Evolutionary conservation across 2,797 vertebrate genomes (phyloP), one percentile per base, ranked within the genome.

Genomic region (Tapirus indicus): DNA sequence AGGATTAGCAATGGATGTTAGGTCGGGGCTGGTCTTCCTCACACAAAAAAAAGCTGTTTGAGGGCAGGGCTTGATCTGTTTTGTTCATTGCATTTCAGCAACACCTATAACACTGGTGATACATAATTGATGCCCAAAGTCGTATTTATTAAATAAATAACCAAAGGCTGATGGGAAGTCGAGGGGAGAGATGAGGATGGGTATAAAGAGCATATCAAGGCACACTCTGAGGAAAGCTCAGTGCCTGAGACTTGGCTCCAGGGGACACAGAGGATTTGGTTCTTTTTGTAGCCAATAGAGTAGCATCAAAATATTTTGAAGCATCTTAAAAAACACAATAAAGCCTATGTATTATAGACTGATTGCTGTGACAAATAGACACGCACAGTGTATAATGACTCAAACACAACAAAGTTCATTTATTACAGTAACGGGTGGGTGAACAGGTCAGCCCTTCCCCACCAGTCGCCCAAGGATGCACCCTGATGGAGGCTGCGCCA

Each of bases 281-380:
- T 82, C 8, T 58, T 25, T 95, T 17, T 83, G 5, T 74, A 94
- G 44, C 27, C 29, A 58, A 54, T 20, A 44, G 27, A 69, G 29
- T 72, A 64, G 64, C n/a, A 86, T 88, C 78, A 93, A 93, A 83
- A 77, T 89, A 56, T 71, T 78, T 86, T 68, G 72, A 68, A 69
- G 58, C 11, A 68, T 83, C 49, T 90, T 97, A n/a, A 83, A 96
- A 83, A 95, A 21, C 29, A 95, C 17, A 74, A 29, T 66, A 69
- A 91, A 88, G 84, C 7, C 5, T 71, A 12, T 32, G 5, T 54
- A 17, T 27, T 74, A n/a, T 44, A 72, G 27, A 29, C 38, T 49
- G n/a, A 38, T 78, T 29, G 16, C 71, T 93, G 8, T 85, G 47
- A 88, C 29, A 75, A 80, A 74, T 47, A 71, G 54, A 92, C 7